phyloP scores from a whole-genome alignment of 2,113 vertebrate species.

The Erinaceus europaeus region DNA sequence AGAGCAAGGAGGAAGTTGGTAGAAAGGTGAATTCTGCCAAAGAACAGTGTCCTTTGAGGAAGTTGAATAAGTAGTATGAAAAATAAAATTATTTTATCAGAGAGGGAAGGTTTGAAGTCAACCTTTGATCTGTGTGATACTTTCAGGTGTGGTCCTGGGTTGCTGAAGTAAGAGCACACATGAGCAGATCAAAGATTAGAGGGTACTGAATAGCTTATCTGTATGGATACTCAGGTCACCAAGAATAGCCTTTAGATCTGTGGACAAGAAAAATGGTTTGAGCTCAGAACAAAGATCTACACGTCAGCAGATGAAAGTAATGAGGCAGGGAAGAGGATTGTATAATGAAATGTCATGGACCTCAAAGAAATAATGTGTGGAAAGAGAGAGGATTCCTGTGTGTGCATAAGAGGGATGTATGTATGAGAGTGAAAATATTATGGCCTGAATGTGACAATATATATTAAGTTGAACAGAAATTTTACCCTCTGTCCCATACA shows the following conservation, averaged over 20 bases:
- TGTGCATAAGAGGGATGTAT: not conserved
- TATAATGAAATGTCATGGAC: not conserved
- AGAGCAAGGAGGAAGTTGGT: not conserved
- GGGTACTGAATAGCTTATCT: not conserved
- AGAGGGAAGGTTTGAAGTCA: not conserved
- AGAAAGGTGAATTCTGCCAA: not conserved
- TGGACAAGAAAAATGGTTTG: not conserved
- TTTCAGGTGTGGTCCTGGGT: not conserved
- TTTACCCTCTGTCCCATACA: too few relatives aligned
- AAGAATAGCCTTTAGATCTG: not conserved
- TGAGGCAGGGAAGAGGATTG: not conserved
- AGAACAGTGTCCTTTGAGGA: not conserved
- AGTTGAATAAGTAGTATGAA: not conserved
- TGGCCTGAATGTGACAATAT: too few relatives aligned
- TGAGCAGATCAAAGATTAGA: not conserved
- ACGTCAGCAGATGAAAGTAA: not conserved
- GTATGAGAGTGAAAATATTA: too few relatives aligned
- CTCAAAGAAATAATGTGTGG: not conserved
- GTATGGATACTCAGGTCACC: not conserved
- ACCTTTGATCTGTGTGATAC: not conserved
- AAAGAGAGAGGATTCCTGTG: not conserved
- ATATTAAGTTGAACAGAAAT: too few relatives aligned
- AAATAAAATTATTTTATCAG: not conserved
- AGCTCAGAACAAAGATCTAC: not conserved
- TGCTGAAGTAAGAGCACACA: not conserved